Evolutionary conservation across 2,113 vertebrate species (phyloP), one percentile per base, ranked within the genome.

Genomic region (Rhegmatorhina hoffmannsi): DNA sequence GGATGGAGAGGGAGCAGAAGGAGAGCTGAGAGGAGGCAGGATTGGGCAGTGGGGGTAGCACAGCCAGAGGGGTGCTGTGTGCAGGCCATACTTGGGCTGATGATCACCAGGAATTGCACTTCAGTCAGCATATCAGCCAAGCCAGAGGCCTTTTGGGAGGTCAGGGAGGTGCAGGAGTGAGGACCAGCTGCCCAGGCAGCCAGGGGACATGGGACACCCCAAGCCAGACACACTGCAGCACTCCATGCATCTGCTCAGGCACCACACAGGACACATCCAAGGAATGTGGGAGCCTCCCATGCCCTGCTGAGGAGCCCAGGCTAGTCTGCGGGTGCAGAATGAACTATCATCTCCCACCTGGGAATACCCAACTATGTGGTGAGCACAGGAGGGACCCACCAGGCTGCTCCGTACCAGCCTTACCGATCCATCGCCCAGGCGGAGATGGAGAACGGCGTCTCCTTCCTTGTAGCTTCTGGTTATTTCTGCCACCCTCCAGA

Each of bases 401-500:
- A 63, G 8, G 29, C 64, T 28, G 29, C 34, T 3, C 34, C 24
- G 62, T 53, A 40, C 67, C 77, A 59, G 58, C 63, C 91, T 97
- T 90, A 98, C 98, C 60, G 89, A 96, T 94, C 98, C 98, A 87
- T 98, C 91, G 10, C 87, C 82, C 83, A 98, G 97, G 90, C 89
- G 55, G 9, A 98, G 97, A 23, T 91, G 72, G 25, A 98, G 95
- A 14, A 94, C 8, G 1, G 92, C 5, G 1, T 98, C 97, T 69
- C 96, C 98, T 64, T 97, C 94, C 44, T 46, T 75, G 91, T 97
- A 98, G 94, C 95, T 94, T 68, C 95, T 95, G 31, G 97, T 96
- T 33, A 98, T 91, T 63, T 97, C 97, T 62, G 98, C 98, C 8
- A 87, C 97, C 64, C 95, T 95, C 98, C 98, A 98, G 53, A 98